Base-by-base conservation (phyloP, 1,140 invertebrate genomes). In the Monomorium pharaonis region DNA sequence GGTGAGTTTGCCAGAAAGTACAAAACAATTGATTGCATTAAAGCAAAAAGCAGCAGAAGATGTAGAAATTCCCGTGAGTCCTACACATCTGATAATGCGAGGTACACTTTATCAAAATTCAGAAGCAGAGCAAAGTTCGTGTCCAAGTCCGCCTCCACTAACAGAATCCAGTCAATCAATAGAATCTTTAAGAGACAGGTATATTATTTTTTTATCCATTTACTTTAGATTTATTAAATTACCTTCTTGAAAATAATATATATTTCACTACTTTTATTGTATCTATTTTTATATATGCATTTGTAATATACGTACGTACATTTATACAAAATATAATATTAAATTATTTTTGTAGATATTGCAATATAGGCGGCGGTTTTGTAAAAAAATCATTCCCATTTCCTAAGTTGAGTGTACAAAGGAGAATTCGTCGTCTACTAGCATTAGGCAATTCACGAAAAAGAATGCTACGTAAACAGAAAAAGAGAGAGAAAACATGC, bases 331-430 rank as follows among this genome's bases (percentile, higher is more conserved):
- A 75, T 18, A 16, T 54, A 54, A 54, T 54, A 54, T 75, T 3
- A 56, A 16, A 7, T 76, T 76, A 62, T 77, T 77, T 16, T 30
- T 51, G 1, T 12, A 95, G 94, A 86, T 96, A 96, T 84, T 95
- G 94, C 47, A 67, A 24, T 24, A 67, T 67, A 47, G 96, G 95
- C 60, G 95, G 95, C 86, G 96, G 96, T 75, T 96, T 96, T 91
- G 96, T 96, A 7, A 96, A 96, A 89, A 96, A 96, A 92, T 96
- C 95, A 85, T 95, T 96, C 69, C 96, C 96, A 58, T 96, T 96
- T 88, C 95, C 96, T 16, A 96, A 96, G 91, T 92, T 96, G 85
- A 95, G 95, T 87, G 91, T 95, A 76, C 95, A 95, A 88, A 93
- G 95, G 92, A 93, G 95, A 91, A 1, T 67, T 67, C 95, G 95